Base-by-base conservation (phyloP, 92 coral and sea anemone species). In the Isaurus tuberculatus region DNA sequence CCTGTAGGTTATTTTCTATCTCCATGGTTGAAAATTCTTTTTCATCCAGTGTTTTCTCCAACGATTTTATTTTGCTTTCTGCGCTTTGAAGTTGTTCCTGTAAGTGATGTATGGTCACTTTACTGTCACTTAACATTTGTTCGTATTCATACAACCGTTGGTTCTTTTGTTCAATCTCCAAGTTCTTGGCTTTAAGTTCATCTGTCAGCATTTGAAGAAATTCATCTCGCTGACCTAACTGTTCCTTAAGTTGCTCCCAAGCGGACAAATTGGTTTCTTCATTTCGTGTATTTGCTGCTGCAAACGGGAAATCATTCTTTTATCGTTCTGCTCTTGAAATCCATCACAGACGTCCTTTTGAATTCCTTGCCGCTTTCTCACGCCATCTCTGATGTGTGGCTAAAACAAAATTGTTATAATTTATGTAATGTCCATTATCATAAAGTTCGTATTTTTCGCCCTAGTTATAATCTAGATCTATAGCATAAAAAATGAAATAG, bases 151-250 rank as follows among this genome's bases (percentile, higher is more conserved):
- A 71, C 42, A 71, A 17, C 19, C 2, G 58, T 44, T 42, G 30
- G 11, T 23, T 44, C 20, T 43, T 71, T 19, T 71, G 33, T 2
- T 43, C 58, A 16, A 43, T 37, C 28, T 71, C 77, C 31, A 40
- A 2, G 60, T 20, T 71, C 25, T 37, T 71, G 3, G 58, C 19
- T 71, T 43, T 40, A 16, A 71, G 77, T 34, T 71, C 75, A 25
- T 20, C 51, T 11, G 55, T 40, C 4, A 70, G 0, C 75, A 70
- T 8, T 42, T 70, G 57, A 70, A 70, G 30, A 25, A 40, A 71
- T 16, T 71, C 33, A 44, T 71, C 75, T 7, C 57, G 26, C 34
- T 71, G 33, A 13, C 32, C 42, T 26, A 71, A 1, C 11, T 20
- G 33, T 13, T 71, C 33, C 40, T 15, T 71, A 2, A 25, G 49